Percentiles rank a stretch among this genome's conserved stretches.
phyloP scores from a whole-genome alignment of 2,113 vertebrate genomes.

The Albula goreensis region DNA sequence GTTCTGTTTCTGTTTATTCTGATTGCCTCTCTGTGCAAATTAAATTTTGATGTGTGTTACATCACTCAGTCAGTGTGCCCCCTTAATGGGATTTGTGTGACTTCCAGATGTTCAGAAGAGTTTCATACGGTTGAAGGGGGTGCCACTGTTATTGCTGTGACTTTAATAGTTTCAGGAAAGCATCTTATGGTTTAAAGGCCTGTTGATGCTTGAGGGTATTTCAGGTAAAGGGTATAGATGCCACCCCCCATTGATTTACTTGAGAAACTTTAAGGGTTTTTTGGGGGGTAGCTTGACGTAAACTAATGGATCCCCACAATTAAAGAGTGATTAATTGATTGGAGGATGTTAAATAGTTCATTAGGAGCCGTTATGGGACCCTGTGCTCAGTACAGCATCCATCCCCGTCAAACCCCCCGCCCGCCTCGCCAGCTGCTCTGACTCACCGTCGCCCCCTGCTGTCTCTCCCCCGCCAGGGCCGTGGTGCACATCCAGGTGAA shows the following conservation, averaged over 20 bases:
- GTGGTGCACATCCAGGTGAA: constrained; percentile 97
- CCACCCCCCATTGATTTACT: neutral
- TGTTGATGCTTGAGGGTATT: neutral
- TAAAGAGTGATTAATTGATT: neutral
- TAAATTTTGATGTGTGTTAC: neutral
- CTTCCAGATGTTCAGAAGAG: neutral
- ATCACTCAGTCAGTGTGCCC: neutral
- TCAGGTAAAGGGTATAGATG: neutral
- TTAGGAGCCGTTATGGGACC: neutral
- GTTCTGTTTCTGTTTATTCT: neutral
- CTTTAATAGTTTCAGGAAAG: neutral
- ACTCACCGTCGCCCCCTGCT: constrained; percentile 15
- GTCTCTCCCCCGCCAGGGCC: constrained; percentile 71
- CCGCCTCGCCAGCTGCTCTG: neutral
- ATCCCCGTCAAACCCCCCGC: neutral
- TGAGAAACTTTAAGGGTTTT: neutral
- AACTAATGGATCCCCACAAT: neutral
- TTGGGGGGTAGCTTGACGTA: neutral
- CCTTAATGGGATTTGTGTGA: neutral
- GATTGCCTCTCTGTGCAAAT: neutral
- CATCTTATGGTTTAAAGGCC: neutral
- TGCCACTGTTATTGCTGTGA: neutral
- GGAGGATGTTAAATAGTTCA: neutral
- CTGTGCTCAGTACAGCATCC: neutral
- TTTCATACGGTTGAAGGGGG: neutral